Evolutionary conservation across 1,140 invertebrate species (phyloP).

Genomic region (Drosophila tani): DNA sequence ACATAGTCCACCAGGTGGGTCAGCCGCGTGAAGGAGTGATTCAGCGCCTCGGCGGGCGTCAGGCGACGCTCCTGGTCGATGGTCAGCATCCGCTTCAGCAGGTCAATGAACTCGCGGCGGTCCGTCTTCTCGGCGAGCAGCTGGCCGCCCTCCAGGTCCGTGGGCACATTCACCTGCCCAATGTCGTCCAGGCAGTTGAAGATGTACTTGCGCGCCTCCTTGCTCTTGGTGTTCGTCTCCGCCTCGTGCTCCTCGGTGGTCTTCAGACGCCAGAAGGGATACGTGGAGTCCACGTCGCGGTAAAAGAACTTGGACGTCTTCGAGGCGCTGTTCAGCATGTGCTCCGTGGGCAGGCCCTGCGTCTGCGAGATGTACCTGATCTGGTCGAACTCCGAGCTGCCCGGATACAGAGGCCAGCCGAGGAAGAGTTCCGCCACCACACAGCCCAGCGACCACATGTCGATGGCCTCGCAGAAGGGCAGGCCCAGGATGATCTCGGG

Average conservation of each 20-base stretch:
- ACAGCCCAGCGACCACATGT: conserved; percentile 99
- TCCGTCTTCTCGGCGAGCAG: conserved; percentile 98
- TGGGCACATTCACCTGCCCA: conserved; percentile 98
- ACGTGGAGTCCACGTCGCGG: conserved; percentile 97
- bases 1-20: conserved; percentile 98
- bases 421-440: conserved; percentile 99
- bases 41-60: conserved; percentile 97
- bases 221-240: conserved; percentile 99
- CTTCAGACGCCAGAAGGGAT: conserved; percentile 99
- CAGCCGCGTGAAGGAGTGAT: conserved; percentile 97
- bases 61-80: conserved; percentile 98
- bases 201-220: conserved; percentile 99
- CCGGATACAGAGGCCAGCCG: conserved; percentile 99
- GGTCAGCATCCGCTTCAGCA: conserved; percentile 98
- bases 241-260: conserved; percentile 99
- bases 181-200: conserved; percentile 99
- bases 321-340: conserved; percentile 99
- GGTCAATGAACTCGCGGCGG: conserved; percentile 97
- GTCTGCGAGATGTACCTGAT: conserved; percentile 93
- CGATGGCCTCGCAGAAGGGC: conserved; percentile 99
- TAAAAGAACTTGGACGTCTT: conserved; percentile 99
- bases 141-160: conserved; percentile 97
- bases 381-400: conserved; percentile 99
- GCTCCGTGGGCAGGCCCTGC: conserved; percentile 96
- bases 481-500: conserved; percentile 99